Conservation (phyloP, 2,113 vertebrate genomes). For the Charina bottae region DNA sequence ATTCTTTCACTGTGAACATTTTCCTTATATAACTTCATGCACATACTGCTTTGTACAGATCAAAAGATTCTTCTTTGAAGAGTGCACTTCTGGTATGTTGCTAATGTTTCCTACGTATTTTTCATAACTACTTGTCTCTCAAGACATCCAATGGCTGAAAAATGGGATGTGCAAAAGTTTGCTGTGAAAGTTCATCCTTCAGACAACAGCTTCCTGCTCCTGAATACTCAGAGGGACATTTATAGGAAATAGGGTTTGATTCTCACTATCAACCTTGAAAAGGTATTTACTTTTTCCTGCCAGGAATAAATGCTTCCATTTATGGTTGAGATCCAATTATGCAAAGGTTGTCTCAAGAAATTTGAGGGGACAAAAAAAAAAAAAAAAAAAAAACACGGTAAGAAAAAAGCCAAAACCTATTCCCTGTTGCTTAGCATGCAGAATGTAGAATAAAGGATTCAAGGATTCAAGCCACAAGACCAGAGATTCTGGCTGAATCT, state of each 20-base stretch:
- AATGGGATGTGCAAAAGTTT: neutral
- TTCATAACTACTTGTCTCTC: neutral
- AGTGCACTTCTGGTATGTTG: too few species aligned
- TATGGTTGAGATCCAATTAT: neutral
- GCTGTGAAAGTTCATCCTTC: neutral
- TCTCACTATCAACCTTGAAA: neutral
- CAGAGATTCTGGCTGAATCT: too few species aligned
- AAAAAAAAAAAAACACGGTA: too few species aligned
- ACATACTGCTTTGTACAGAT: neutral
- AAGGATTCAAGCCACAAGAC: too few species aligned
- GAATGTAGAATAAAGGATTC: too few species aligned
- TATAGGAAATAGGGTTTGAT: neutral
- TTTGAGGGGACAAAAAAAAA: neutral
- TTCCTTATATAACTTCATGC: neutral
- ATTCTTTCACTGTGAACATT: neutral
- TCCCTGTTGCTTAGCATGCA: too few species aligned
- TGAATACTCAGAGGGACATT: too few species aligned
- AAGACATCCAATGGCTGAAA: neutral
- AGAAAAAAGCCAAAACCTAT: too few species aligned
- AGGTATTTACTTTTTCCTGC: neutral
- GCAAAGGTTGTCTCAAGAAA: neutral
- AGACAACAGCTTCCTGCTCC: neutral
- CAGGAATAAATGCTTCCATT: neutral
- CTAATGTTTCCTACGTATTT: neutral
- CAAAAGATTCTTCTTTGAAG: neutral